These are phyloP conservation scores for Martes martes DNA, from an alignment of 2,113 vertebrate species.

Conservation along the genomic window DNA sequence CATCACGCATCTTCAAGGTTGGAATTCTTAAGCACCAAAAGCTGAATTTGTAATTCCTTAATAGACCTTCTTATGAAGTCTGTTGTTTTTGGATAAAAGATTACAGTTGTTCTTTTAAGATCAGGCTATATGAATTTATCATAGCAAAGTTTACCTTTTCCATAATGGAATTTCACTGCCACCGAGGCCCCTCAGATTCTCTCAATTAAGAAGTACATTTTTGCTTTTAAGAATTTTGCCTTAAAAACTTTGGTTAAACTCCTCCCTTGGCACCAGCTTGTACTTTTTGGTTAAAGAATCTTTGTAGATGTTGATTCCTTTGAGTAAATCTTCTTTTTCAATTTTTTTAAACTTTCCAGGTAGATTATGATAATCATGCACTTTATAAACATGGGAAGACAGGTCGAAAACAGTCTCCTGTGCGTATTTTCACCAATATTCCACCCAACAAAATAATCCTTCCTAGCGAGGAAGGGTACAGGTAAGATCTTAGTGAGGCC, in stretches of 20 bases:
- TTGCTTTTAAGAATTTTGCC: slow-evolving; percentile 9
- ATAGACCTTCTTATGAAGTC: neutral
- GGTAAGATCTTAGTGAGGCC: slow-evolving; percentile 78
- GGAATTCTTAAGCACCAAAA: neutral
- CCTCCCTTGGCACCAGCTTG: neutral
- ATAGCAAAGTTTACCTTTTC: neutral
- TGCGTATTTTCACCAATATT: slow-evolving; percentile 95
- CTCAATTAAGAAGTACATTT: neutral
- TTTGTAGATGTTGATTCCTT: slow-evolving; percentile 22
- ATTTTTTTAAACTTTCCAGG: slow-evolving; percentile 80
- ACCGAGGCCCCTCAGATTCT: neutral
- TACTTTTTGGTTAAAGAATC: slow-evolving; percentile 34
- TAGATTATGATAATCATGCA: slow-evolving; percentile 97
- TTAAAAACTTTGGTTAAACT: neutral
- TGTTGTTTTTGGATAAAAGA: neutral
- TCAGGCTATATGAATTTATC: neutral
- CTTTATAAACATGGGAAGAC: slow-evolving; percentile 95
- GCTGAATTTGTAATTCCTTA: neutral
- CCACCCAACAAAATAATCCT: slow-evolving; percentile 85
- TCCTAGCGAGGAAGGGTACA: slow-evolving; percentile 93
- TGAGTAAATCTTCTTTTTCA: slow-evolving; percentile 13
- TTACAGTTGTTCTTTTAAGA: neutral
- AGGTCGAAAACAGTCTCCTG: slow-evolving; percentile 94
- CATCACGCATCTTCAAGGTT: neutral
- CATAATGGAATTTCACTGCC: neutral